A percentile compares a stretch with the other conserved stretches of the same genome.
Conservation (phyloP, 1,140 invertebrate species). For the Diprion similis region DNA sequence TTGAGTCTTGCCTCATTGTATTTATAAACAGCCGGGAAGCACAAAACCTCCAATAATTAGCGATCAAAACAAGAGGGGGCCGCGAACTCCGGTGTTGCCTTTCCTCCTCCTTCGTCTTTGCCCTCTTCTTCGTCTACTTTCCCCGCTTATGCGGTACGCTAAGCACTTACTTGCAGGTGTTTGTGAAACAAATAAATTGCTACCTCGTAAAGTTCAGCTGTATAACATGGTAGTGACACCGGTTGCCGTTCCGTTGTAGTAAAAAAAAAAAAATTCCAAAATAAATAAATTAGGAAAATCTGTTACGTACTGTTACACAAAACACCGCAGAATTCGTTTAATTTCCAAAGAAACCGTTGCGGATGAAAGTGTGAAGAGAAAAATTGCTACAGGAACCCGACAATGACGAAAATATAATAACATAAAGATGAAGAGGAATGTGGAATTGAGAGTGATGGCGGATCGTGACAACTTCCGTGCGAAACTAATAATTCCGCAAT, state of each 20-base stretch:
- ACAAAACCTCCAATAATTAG: slow-evolving; percentile 45
- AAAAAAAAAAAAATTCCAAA: too few relatives aligned
- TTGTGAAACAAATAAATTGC: background rate
- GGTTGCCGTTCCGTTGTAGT: too few relatives aligned
- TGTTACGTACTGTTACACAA: too few relatives aligned
- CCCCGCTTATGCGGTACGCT: background rate
- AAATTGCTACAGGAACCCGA: too few relatives aligned
- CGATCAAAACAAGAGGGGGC: slow-evolving; percentile 20
- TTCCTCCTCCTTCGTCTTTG: background rate
- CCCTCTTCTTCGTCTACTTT: background rate
- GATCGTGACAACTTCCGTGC: slow-evolving; percentile 23
- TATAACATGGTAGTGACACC: too few relatives aligned
- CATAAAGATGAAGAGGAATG: background rate
- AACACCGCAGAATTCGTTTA: too few relatives aligned
- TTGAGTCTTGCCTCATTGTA: slow-evolving; percentile 28
- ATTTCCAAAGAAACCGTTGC: too few relatives aligned
- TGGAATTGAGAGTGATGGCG: slow-evolving; percentile 6
- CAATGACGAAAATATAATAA: too few relatives aligned
- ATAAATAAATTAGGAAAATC: too few relatives aligned
- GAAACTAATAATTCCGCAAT: slow-evolving; percentile 28
- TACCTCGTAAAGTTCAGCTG: too few relatives aligned
- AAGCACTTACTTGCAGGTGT: background rate
- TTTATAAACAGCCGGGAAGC: slow-evolving; percentile 22
- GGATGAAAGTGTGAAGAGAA: too few relatives aligned
- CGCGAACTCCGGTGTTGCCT: background rate